Conservation (phyloP, 2,113 vertebrate species). For the Corydoras sp. region DNA sequence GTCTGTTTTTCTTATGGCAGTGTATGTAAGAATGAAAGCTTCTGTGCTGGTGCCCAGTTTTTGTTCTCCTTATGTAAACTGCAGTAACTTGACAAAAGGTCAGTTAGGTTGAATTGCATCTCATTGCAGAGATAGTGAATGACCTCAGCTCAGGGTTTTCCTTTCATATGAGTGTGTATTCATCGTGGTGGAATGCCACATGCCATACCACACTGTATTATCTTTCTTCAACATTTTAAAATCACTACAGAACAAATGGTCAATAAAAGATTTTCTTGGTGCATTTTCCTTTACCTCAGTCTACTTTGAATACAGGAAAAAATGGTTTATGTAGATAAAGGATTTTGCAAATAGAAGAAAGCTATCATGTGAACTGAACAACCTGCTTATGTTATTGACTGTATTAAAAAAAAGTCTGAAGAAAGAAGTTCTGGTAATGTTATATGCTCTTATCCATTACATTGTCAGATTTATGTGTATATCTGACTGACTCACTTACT, state of each 20-base stretch:
- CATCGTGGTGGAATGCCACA: constrained; percentile 9
- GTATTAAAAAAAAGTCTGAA: too few relatives aligned
- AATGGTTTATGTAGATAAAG: too few relatives aligned
- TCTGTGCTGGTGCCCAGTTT: constrained; percentile 3
- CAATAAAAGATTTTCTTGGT: too few relatives aligned
- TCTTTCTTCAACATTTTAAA: constrained; percentile 4
- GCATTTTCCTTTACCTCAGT: not conserved
- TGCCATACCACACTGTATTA: not conserved
- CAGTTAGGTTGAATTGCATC: constrained; percentile 25
- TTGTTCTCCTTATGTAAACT: constrained; percentile 21
- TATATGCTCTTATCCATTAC: too few relatives aligned
- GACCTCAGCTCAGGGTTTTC: constrained; percentile 25
- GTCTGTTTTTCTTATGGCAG: constrained; percentile 41
- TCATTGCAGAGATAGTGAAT: not conserved
- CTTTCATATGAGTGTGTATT: constrained; percentile 22
- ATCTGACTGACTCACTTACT: too few relatives aligned
- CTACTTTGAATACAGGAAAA: not conserved
- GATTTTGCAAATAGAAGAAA: too few relatives aligned
- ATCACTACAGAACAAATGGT: too few relatives aligned
- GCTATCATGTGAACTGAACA: too few relatives aligned
- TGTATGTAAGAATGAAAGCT: constrained; percentile 23
- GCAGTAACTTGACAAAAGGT: constrained; percentile 22
- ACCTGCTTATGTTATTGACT: too few relatives aligned
- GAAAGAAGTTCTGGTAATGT: too few relatives aligned
- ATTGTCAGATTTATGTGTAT: too few relatives aligned